Base-by-base conservation (phyloP, 64 coral and sea anemone genomes). In the Stichodactyla helianthus region DNA sequence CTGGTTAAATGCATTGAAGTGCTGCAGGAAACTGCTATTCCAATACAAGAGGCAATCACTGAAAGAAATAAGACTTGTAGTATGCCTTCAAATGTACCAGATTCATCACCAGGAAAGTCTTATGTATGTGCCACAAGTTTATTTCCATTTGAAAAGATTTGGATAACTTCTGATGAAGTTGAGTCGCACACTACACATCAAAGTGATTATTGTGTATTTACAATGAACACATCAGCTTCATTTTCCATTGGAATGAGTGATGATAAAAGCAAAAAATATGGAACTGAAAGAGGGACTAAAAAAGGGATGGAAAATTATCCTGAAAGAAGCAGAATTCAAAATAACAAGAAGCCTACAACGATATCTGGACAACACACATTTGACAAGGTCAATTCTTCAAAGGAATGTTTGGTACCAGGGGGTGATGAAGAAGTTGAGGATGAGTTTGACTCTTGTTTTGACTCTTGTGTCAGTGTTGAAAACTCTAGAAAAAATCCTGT, bases 21-120 rank as follows among this genome's bases (percentile, higher is more conserved):
- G 61, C 80, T 77, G 0, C 74, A 89, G 74, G 59, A 85, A 86
- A 53, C 70, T 27, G 74, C 83, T 44, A 25, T 86, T 86, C 61
- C 77, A 19, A 27, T 93, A 54, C 78, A 81, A 52, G 78, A 81
- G 26, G n/a, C 12, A 81, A 6, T 74, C 8, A 11, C 6, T 22
- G 62, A 74, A 12, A 74, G 68, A 74, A 74, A 23, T 28, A 74
- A 74, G 1, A n/a, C 12, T 74, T 25, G 22, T 74, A 23, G 2
- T 31, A 68, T 68, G n/a, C n/a, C 19, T 4, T 68, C n/a, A 68
- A 68, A 20, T 20, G 23, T 31, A 26, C 25, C 9, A 10, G 23
- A 12, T 1, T 12, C 10, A 74, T 14, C 26, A 74, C 22, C n/a
- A 31, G 26, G 10, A 26, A 23, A 74, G 10, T 13, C 26, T 23